Evolutionary conservation across 1,140 invertebrate genomes (phyloP).

Genomic region (Heliconius nattereri): DNA sequence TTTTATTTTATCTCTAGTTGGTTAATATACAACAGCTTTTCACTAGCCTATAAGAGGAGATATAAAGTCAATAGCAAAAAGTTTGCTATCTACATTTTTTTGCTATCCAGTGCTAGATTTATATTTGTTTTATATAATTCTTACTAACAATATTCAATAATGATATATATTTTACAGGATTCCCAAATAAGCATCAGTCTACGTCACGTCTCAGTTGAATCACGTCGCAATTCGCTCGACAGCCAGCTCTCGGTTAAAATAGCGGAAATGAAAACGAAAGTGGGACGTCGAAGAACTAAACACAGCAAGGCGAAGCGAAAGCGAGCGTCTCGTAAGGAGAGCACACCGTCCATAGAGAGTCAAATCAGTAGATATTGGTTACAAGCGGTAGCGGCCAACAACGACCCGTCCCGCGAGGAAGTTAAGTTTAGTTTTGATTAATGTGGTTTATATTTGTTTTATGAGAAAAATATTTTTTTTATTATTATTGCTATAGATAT

Average conservation of each 20-base stretch:
- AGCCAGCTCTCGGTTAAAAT: slow-evolving; percentile 92
- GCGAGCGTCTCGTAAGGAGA: slow-evolving; percentile 83
- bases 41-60: too few species aligned
- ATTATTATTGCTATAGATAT: too few species aligned
- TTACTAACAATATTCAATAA: not conserved
- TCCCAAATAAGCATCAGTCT: slow-evolving; percentile 91
- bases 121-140: too few species aligned
- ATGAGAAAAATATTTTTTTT: too few species aligned
- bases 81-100: too few species aligned
- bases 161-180: slow-evolving; percentile 72
- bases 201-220: slow-evolving; percentile 90
- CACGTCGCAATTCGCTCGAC: slow-evolving; percentile 90
- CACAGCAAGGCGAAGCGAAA: slow-evolving; percentile 69
- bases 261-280: slow-evolving; percentile 89
- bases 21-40: too few species aligned
- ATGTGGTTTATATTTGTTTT: slow-evolving; percentile 17
- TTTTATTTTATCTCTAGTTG: too few species aligned
- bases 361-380: slow-evolving; percentile 84
- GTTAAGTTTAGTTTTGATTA: slow-evolving; percentile 76
- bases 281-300: slow-evolving; percentile 79
- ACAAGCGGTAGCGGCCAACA: slow-evolving; percentile 75
- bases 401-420: slow-evolving; percentile 69
- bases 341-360: slow-evolving; percentile 90
- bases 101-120: too few species aligned
- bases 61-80: too few species aligned